Evolutionary conservation across 2,113 vertebrate species (phyloP), one percentile per base, ranked within the genome.

Genomic region (Drymodes brunneopygia): DNA sequence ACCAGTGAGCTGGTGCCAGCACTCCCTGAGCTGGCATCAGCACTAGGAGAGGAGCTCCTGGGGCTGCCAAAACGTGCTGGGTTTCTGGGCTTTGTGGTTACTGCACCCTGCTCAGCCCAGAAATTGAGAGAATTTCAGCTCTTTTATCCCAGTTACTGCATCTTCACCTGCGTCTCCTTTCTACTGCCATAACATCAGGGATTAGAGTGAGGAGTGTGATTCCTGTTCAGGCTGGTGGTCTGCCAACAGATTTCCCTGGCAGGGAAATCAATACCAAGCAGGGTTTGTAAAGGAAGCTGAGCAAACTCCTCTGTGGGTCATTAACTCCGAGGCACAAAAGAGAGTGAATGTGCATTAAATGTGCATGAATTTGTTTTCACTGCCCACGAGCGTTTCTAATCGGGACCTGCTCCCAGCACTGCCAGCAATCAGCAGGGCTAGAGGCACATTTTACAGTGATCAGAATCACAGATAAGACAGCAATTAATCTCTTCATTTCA

Each of bases 111-210:
- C 51, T 86, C 45, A 36, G 56, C 56, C 44, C 38, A 71, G 65
- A 33, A 85, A 58, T 0, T 0, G 29, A 47, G 47, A 62, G 19
- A 74, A 35, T 42, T 61, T 51, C 36, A 64, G 44, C 11, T 74
- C 10, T 60, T 60, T 64, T 25, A 25, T 61, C 62, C 27, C 36
- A 44, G 4, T 38, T 40, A 35, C 8, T 45, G 12, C n/a, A 21
- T 20, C n/a, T 73, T 69, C 5, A 3, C 12, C 56, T 73, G 8
- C 14, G n/a, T 36, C 11, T 92, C 51, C 70, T 56, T 95, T 74
- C 66, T 77, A 6, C 33, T 85, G 35, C 71, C 9, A 0, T 47
- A 56, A 40, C 17, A 9, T 13, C 0, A 0, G 33, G 44, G 47
- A 40, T 81, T 72, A 48, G 28, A 57, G 54, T 4, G 45, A 65